These are phyloP conservation scores for Epinephelus awoara DNA, from an alignment of 2,797 vertebrate genomes.

Conservation along the genomic window DNA sequence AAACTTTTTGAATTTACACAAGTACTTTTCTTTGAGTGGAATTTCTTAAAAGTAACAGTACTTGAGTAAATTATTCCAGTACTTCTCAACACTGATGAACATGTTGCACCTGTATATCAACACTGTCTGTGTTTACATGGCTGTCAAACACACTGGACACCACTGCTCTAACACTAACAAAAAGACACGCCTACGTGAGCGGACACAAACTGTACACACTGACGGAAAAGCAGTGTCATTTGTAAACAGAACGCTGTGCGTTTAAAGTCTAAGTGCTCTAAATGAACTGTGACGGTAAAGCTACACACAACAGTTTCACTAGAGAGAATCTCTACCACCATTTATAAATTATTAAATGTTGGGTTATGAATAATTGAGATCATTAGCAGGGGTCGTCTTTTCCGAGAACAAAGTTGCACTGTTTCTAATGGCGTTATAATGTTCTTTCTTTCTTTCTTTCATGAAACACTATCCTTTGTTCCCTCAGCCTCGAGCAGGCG, in stretches of 20 bases:
- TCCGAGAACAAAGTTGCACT: conserved; percentile 12
- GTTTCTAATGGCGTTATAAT: conserved; percentile 8
- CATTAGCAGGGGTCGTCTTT: background rate
- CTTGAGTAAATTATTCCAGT: background rate
- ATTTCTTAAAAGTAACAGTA: background rate
- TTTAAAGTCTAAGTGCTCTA: conserved; percentile 39
- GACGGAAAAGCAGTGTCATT: background rate
- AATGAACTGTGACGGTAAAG: conserved; percentile 21
- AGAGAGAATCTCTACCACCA: conserved; percentile 4
- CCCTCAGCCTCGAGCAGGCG: background rate
- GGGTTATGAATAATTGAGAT: conserved; percentile 50
- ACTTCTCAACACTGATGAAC: background rate
- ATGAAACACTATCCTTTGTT: conserved; percentile 15
- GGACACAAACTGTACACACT: conserved; percentile 26
- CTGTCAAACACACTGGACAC: conserved; percentile 6
- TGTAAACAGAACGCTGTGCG: background rate
- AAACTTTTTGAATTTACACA: background rate
- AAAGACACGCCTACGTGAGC: background rate
- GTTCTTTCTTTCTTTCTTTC: background rate
- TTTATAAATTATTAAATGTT: conserved; percentile 9
- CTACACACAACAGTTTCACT: background rate
- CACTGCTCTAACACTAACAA: background rate
- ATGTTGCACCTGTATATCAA: conserved; percentile 1
- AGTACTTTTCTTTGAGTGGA: background rate
- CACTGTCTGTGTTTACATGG: conserved; percentile 8